Evolutionary conservation across 2,888 invertebrate species (phyloP).

Genomic region (Baccha elongata): DNA sequence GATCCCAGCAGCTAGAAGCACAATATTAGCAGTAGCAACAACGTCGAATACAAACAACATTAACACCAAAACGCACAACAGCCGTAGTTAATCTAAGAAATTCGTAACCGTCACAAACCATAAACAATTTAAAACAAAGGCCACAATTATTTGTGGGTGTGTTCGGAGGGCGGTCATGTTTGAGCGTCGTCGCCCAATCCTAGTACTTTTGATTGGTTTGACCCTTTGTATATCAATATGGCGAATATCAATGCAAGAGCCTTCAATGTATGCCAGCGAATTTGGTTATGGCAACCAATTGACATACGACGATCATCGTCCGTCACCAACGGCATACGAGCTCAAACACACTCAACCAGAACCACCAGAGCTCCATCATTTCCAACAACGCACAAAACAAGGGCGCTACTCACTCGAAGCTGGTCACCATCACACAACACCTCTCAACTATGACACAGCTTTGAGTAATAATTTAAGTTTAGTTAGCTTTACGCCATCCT

Average conservation of each 20-base stretch:
- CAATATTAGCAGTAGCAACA: slow-evolving; percentile 34
- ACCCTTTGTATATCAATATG: slow-evolving; percentile 81
- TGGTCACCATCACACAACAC: slow-evolving; percentile 47
- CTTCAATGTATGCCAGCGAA: slow-evolving; percentile 76
- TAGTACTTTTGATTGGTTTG: slow-evolving; percentile 80
- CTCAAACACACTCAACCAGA: slow-evolving; percentile 43
- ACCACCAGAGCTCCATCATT: slow-evolving; percentile 50
- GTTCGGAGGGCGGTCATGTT: slow-evolving; percentile 78
- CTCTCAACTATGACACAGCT: slow-evolving; percentile 48
- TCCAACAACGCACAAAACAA: slow-evolving; percentile 65
- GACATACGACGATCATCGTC: slow-evolving; percentile 58
- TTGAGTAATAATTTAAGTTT: slow-evolving; percentile 57
- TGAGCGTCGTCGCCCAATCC: slow-evolving; percentile 81
- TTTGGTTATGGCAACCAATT: slow-evolving; percentile 72
- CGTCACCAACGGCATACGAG: slow-evolving; percentile 50
- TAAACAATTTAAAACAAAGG: not conserved
- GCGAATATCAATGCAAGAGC: slow-evolving; percentile 81
- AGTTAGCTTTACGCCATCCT: slow-evolving; percentile 49
- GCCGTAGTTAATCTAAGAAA: not conserved
- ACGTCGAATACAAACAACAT: slow-evolving; percentile 15
- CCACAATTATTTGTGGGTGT: slow-evolving; percentile 58
- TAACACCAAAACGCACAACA: slow-evolving; percentile 20
- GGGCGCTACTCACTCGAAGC: slow-evolving; percentile 37
- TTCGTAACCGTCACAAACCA: slow-evolving; percentile 23
- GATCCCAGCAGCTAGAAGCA: slow-evolving; percentile 42